A percentile compares a stretch with the other conserved stretches of the same genome.
phyloP scores from a whole-genome alignment of 2,888 invertebrate genomes.

The Chrysopilus asiliformis region DNA sequence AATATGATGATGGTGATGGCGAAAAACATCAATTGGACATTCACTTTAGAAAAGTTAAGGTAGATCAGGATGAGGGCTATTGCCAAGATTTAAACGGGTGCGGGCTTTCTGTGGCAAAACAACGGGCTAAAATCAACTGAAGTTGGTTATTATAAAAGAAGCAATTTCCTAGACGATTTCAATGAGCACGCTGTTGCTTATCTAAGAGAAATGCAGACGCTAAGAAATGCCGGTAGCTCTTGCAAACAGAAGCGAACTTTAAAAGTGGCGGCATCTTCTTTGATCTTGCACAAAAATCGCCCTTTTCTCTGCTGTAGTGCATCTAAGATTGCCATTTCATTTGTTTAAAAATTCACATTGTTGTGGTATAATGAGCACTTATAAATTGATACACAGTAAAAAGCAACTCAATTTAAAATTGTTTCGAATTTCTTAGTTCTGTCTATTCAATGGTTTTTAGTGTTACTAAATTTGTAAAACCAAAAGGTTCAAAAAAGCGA shows the following conservation, averaged over 20 bases:
- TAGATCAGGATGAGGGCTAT: slow-evolving; percentile 3
- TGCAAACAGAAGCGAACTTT: slow-evolving; percentile 8
- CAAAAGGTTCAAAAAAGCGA: too few species aligned
- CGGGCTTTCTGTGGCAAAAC: slow-evolving; percentile 4
- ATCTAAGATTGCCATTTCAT: too few species aligned
- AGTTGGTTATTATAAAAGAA: slow-evolving; percentile 5
- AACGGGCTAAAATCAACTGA: slow-evolving; percentile 5
- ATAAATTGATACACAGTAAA: too few species aligned
- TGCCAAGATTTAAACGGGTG: slow-evolving; percentile 2
- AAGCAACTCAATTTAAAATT: too few species aligned
- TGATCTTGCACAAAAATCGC: background rate
- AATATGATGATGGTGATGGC: too few species aligned
- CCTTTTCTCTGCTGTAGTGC: background rate
- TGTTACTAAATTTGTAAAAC: too few species aligned
- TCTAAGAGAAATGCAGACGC: slow-evolving; percentile 15
- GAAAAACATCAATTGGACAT: too few species aligned
- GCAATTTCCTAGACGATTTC: slow-evolving; percentile 4
- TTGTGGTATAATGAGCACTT: too few species aligned
- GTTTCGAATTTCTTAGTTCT: too few species aligned
- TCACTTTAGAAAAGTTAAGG: background rate
- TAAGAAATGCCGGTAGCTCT: slow-evolving; percentile 15
- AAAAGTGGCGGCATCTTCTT: background rate
- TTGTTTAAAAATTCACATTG: too few species aligned
- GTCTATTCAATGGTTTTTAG: too few species aligned
- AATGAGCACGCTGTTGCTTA: slow-evolving; percentile 5